Percentiles rank a stretch among this genome's conserved stretches.
Evolutionary conservation across 2,113 vertebrate species (phyloP).

Genomic region (Drymodes brunneopygia): DNA sequence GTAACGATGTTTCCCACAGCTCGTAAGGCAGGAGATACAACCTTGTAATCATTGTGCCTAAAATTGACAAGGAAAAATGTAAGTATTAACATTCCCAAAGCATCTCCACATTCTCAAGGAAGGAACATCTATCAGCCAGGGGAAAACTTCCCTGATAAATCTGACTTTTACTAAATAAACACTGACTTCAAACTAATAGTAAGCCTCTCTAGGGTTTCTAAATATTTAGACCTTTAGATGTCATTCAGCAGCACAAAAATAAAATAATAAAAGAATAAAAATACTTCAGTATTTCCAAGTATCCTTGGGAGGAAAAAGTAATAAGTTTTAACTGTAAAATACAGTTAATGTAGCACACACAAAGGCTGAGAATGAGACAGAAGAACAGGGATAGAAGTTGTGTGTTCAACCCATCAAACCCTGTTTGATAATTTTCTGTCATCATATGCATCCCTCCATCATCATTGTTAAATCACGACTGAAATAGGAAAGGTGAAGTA

Average conservation of each 20-base stretch:
- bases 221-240: background rate
- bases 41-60: constrained; percentile 96
- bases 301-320: background rate
- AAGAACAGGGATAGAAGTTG: rapidly evolving
- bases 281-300: background rate
- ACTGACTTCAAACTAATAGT: background rate
- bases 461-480: background rate
- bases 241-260: background rate
- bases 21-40: constrained; percentile 93
- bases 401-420: background rate
- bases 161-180: background rate
- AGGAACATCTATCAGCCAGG: background rate
- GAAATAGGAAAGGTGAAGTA: background rate
- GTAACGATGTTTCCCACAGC: constrained; percentile 98
- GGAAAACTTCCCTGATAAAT: background rate
- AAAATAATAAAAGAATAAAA: background rate
- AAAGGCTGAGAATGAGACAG: background rate
- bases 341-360: background rate
- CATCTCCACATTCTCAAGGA: background rate
- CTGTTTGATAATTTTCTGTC: background rate
- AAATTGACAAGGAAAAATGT: constrained; percentile 11
- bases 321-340: background rate
- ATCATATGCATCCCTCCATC: background rate
- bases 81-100: background rate
- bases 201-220: background rate